phyloP scores from a whole-genome alignment of 2,888 invertebrate species.

The Lochmaea capreae region DNA sequence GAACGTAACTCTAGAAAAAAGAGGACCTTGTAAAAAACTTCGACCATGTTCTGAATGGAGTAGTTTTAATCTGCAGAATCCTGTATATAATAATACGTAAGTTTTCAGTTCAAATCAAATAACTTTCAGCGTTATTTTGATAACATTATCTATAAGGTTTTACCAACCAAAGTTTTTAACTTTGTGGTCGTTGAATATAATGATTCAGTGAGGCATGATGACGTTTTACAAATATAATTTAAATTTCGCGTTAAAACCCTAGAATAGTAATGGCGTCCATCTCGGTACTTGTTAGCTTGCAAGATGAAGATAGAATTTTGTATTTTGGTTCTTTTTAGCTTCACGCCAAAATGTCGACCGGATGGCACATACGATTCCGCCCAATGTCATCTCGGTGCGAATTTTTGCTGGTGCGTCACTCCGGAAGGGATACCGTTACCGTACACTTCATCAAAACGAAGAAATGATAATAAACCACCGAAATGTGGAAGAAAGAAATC shows the following conservation, averaged over 20 bases:
- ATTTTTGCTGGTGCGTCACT: slow-evolving; percentile 77
- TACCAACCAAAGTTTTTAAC: neutral
- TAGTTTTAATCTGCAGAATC: slow-evolving; percentile 46
- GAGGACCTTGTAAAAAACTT: slow-evolving; percentile 80
- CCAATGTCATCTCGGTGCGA: slow-evolving; percentile 84
- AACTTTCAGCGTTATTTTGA: neutral
- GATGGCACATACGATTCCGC: slow-evolving; percentile 88
- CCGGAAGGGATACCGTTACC: slow-evolving; percentile 84
- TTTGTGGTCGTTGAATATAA: neutral
- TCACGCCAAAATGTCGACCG: slow-evolving; percentile 82
- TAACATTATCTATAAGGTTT: neutral
- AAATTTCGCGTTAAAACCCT: too few species aligned
- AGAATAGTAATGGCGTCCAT: neutral
- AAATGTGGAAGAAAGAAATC: slow-evolving; percentile 66
- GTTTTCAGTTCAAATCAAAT: neutral
- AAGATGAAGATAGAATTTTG: neutral
- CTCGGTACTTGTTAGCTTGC: too few species aligned
- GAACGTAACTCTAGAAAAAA: slow-evolving; percentile 77
- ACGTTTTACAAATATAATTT: neutral
- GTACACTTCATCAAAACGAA: slow-evolving; percentile 77
- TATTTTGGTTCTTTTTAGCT: slow-evolving; percentile 54
- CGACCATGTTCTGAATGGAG: slow-evolving; percentile 56
- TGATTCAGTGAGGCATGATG: neutral
- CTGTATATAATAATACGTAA: slow-evolving; percentile 44
- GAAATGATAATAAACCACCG: slow-evolving; percentile 71